Base-by-base conservation (phyloP, 2,888 invertebrate species). In the Andricus curvator region DNA sequence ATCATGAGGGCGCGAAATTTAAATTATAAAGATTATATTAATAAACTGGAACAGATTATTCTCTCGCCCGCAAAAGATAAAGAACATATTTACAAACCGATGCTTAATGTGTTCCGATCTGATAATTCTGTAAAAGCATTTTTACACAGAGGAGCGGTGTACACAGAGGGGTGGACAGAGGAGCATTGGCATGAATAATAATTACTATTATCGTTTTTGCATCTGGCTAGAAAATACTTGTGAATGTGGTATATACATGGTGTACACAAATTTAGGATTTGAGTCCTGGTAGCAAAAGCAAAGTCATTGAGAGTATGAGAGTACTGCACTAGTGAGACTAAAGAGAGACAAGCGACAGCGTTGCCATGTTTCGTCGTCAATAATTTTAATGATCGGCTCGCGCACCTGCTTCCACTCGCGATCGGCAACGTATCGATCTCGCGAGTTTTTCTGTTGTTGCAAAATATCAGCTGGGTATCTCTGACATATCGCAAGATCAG, bases 391-490 rank as follows among this genome's bases (percentile, higher is more conserved):
- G 29, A 74, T 29, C 74, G 51, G 51, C n/a, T 56, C n/a, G 74
- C 74, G 56, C 74, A 74, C 74, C 74, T 74, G 74, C 56, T 33
- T 74, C 74, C 51, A 74, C 56, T 74, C 33, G 56, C 51, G 74
- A 74, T 74, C 74, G 56, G 51, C 56, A 74, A 74, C 74, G 22
- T 74, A 74, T 74, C 74, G 74, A 74, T 74, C 74, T 74, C 33
- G 56, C 25, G 62, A 33, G 33, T n/a, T 70, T 70, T 70, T 70
- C 70, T 70, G 25, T 70, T 70, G 70, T 70, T 70, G 70, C 70
- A 70, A 70, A 74, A 74, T 56, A 74, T 74, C 56, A 74, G 74
- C 33, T 74, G 56, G n/a, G 56, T 74, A 74, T 56, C 33, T 51
- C 33, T 48, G 17, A 56, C 29, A 15, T 74, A 74, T 74, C 74